phyloP scores from a whole-genome alignment of 1,140 invertebrate species.

The Neodiprion virginianus region DNA sequence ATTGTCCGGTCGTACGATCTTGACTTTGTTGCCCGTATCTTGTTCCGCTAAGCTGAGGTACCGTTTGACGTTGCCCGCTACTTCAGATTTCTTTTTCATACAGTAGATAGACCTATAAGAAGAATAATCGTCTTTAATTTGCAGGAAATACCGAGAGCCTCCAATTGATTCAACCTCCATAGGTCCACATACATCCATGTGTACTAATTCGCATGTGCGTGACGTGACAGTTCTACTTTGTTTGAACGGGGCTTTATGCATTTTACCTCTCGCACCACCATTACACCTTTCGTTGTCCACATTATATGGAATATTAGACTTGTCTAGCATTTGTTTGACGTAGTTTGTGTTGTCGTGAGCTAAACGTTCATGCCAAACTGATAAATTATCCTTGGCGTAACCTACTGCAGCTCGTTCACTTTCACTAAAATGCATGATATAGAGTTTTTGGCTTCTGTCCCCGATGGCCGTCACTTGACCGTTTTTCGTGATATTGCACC shows the following conservation, averaged over 20 bases:
- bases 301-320: constrained; percentile 36
- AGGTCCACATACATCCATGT: neutral
- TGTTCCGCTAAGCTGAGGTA: constrained; percentile 8
- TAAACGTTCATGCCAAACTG: neutral
- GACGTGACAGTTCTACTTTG: constrained; percentile 38
- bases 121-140: constrained; percentile 26
- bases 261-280: constrained; percentile 39
- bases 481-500: neutral
- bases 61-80: neutral
- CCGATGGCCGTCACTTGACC: neutral
- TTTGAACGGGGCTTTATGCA: constrained; percentile 35
- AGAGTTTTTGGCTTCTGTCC: neutral
- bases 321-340: constrained; percentile 32
- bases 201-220: neutral
- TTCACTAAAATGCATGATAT: neutral
- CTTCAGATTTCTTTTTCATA: constrained; percentile 20
- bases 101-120: constrained; percentile 15
- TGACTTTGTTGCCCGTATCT: constrained; percentile 9
- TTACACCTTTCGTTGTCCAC: constrained; percentile 36
- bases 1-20: constrained; percentile 20
- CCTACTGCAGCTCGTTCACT: neutral
- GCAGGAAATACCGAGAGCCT: constrained; percentile 17
- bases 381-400: neutral
- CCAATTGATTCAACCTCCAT: constrained; percentile 9
- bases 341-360: constrained; percentile 22